Percentiles rank a stretch among this genome's conserved stretches.
These are phyloP conservation scores for Drosophila vallismaia DNA, from an alignment of 2,888 invertebrate species.

Conservation along the genomic window DNA sequence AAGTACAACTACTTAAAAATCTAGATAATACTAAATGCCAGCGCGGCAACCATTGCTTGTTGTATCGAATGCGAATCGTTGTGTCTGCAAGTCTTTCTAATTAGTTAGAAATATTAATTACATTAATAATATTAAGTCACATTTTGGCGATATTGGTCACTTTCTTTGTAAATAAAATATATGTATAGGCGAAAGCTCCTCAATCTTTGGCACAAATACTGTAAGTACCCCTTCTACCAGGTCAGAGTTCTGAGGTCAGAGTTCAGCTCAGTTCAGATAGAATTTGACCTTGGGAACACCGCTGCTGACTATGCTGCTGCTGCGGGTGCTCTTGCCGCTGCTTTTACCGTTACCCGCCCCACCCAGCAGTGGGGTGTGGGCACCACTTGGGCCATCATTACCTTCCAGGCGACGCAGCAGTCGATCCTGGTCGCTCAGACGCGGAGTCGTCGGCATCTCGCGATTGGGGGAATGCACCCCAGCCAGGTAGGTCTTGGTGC, in stretches of 20 bases:
- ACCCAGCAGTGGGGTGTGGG: constrained; percentile 54
- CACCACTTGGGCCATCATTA: constrained; percentile 70
- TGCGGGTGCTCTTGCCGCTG: constrained; percentile 75
- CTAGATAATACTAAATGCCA: constrained; percentile 58
- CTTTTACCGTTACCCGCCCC: constrained; percentile 54
- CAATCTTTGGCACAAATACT: constrained; percentile 79
- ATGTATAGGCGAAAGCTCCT: constrained; percentile 27
- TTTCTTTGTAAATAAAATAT: constrained; percentile 14
- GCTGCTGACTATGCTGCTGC: constrained; percentile 68
- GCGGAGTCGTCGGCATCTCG: constrained; percentile 79
- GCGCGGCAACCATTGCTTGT: constrained; percentile 6
- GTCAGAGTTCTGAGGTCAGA: no score
- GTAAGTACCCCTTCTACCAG: constrained; percentile 32
- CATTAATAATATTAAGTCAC: constrained; percentile 69
- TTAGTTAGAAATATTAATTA: constrained; percentile 35
- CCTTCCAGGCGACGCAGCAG: constrained; percentile 83
- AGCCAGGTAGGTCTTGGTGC: constrained; percentile 79
- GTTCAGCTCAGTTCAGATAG: constrained; percentile 67
- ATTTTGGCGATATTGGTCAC: constrained; percentile 41
- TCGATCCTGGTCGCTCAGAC: constrained; percentile 82
- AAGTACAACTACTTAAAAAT: constrained; percentile 50
- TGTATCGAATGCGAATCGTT: constrained; percentile 42
- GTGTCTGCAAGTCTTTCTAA: constrained; percentile 20
- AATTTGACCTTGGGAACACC: constrained; percentile 81
- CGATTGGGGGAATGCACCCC: constrained; percentile 81